Conservation (phyloP, 2,113 vertebrate species). For the Pseudorasbora parva region DNA sequence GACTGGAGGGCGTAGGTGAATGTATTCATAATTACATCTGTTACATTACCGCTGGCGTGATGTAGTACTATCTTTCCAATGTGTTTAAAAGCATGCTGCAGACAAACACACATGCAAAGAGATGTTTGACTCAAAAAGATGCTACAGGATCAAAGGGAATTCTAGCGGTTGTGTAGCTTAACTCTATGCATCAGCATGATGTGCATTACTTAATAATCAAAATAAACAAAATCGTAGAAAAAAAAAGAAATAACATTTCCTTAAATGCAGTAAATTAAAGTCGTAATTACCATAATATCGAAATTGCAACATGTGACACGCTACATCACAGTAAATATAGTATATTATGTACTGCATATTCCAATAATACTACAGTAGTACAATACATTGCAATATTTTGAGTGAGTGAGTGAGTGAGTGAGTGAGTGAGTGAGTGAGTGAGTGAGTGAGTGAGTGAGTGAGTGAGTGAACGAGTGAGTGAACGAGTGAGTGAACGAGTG, state of each 20-base stretch:
- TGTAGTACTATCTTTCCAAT: constrained; percentile 2
- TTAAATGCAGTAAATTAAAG: not conserved
- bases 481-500: no score
- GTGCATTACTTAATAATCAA: not conserved
- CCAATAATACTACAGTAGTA: no score
- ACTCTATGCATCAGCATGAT: not conserved
- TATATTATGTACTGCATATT: no score
- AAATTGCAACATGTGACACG: no score
- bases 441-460: not conserved
- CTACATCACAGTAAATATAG: no score
- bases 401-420: no score
- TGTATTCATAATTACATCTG: constrained; percentile 55
- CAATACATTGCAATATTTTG: no score
- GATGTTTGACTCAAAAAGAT: not conserved
- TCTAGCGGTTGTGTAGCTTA: not conserved
- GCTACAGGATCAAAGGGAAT: not conserved
- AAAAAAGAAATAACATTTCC: not conserved
- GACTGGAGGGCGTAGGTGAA: constrained; percentile 59
- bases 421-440: no score
- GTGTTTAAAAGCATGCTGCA: not conserved
- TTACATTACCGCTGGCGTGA: constrained; percentile 45
- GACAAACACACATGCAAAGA: constrained; percentile 34
- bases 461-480: constrained; percentile 4
- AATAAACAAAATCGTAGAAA: not conserved
- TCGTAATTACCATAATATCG: no score